Conservation (phyloP, 2,113 vertebrate genomes). For the Cololabis saira region DNA sequence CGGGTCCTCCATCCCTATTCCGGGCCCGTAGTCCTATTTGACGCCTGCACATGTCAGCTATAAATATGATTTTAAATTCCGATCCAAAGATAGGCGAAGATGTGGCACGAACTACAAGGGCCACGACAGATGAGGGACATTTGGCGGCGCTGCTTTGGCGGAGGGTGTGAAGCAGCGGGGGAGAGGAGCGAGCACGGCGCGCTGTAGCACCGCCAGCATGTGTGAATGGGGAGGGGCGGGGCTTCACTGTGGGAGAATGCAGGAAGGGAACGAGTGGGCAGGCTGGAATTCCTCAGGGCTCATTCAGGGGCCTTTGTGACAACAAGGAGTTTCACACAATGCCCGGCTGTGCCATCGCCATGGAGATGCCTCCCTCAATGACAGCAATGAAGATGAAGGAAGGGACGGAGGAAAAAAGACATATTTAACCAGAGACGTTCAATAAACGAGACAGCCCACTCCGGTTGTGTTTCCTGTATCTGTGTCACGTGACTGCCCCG, state of each 20-base stretch:
- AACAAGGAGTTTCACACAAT: conserved; percentile 65
- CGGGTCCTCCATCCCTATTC: conserved; percentile 28
- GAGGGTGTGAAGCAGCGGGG: conserved; percentile 7
- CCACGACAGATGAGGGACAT: conserved; percentile 15
- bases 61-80: conserved; percentile 42
- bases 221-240: conserved; percentile 74
- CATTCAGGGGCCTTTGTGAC: conserved; percentile 62
- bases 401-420: not conserved
- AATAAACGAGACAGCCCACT: no score
- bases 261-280: conserved; percentile 71
- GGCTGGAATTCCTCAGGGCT: conserved; percentile 68
- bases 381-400: conserved; percentile 24
- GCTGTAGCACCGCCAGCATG: no score
- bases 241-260: conserved; percentile 79
- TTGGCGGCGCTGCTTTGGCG: not conserved
- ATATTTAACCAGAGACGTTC: no score
- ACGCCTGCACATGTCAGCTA: conserved; percentile 38
- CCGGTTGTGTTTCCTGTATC: no score
- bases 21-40: conserved; percentile 45
- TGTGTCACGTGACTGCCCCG: no score
- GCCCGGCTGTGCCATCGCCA: conserved; percentile 68
- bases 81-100: conserved; percentile 14
- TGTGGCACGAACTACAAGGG: conserved; percentile 15
- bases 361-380: conserved; percentile 55
- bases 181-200: conserved; percentile 49